Evolutionary conservation across 2,797 vertebrate species (phyloP).

Genomic region (Botia almorhae): DNA sequence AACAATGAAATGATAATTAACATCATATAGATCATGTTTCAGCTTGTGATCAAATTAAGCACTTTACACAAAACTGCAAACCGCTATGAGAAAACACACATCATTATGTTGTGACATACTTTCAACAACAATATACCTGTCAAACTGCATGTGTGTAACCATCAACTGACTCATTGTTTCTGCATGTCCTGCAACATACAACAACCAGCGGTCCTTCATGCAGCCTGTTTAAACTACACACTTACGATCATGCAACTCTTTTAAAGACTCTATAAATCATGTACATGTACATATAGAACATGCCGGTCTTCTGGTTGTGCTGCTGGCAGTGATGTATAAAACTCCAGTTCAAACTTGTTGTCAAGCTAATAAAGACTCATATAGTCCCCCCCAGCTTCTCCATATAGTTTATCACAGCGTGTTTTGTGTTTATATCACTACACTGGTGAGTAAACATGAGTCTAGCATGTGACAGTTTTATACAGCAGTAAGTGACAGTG

Average conservation of each 20-base stretch:
- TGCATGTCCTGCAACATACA: background rate
- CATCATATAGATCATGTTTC: too few species aligned
- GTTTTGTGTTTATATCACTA: background rate
- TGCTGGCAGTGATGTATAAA: conserved; percentile 12
- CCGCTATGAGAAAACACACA: background rate
- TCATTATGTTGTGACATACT: background rate
- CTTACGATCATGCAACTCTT: background rate
- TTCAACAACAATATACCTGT: background rate
- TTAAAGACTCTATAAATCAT: background rate
- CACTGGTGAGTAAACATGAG: background rate
- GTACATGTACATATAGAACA: too few species aligned
- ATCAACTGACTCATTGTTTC: background rate
- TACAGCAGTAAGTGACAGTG: too few species aligned
- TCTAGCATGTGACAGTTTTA: background rate
- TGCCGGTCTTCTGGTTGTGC: background rate
- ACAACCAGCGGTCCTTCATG: background rate
- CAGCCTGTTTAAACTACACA: background rate
- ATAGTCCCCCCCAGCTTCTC: too few species aligned
- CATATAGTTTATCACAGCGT: background rate
- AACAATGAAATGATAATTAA: too few species aligned
- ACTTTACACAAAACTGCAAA: background rate
- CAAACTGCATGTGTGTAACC: background rate
- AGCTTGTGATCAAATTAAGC: too few species aligned
- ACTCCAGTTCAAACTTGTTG: conserved; percentile 28
- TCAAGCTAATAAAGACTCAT: conserved; percentile 12